Percentiles rank a stretch among this genome's conserved stretches.
These are phyloP conservation scores for Eretmocerus hayati DNA, from an alignment of 2,888 invertebrate genomes.

Conservation along the genomic window DNA sequence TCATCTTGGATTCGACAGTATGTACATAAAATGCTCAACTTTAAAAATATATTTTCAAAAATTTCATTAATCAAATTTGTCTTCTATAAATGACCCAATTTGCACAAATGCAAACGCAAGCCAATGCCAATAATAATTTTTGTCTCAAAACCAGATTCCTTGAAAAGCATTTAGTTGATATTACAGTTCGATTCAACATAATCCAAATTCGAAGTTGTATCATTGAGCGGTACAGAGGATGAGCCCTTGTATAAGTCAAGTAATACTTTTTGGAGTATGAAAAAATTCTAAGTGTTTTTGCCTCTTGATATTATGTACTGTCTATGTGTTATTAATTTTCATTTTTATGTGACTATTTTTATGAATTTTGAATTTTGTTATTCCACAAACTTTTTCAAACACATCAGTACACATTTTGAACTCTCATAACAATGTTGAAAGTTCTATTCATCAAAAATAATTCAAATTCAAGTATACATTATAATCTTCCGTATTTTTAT, in stretches of 20 bases:
- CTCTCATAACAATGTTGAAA: too few relatives aligned
- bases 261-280: slow-evolving; percentile 19
- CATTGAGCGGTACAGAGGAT: slow-evolving; percentile 25
- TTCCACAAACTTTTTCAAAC: neutral
- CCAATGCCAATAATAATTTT: slow-evolving; percentile 2
- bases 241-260: slow-evolving; percentile 27
- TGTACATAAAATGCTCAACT: too few relatives aligned
- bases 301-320: slow-evolving; percentile 17
- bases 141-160: neutral
- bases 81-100: slow-evolving; percentile 5
- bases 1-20: too few relatives aligned
- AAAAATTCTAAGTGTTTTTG: slow-evolving; percentile 15
- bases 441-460: too few relatives aligned
- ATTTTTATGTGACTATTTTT: slow-evolving; percentile 15
- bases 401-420: too few relatives aligned
- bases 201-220: slow-evolving; percentile 22
- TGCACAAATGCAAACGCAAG: slow-evolving; percentile 6
- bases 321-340: slow-evolving; percentile 7
- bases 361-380: slow-evolving; percentile 1
- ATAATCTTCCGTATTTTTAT: too few relatives aligned
- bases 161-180: neutral
- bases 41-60: too few relatives aligned
- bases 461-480: too few relatives aligned
- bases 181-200: neutral
- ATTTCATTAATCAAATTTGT: neutral